Percentiles rank a stretch among this genome's conserved stretches.
Conservation (phyloP, 2,113 vertebrate genomes). For the Morone saxatilis region DNA sequence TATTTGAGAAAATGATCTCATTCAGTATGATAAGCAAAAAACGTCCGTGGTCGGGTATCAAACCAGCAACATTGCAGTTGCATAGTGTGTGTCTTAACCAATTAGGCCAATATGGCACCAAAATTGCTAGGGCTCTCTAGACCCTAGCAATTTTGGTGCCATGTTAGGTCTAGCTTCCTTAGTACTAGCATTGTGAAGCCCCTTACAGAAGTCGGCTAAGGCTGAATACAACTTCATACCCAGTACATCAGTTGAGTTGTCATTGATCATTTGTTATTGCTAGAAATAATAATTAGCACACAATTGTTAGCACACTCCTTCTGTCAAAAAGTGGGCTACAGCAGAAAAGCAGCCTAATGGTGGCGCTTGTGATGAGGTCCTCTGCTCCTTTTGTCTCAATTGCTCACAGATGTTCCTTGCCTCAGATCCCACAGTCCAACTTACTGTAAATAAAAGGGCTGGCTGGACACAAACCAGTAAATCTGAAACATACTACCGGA, state of each 20-base stretch:
- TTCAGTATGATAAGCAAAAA: too few species aligned
- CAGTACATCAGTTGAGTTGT: too few species aligned
- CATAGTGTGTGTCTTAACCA: too few species aligned
- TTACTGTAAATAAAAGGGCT: conserved; percentile 73
- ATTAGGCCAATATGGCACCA: not conserved
- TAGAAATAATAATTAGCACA: conserved; percentile 18
- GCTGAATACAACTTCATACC: not conserved
- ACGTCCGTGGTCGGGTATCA: too few species aligned
- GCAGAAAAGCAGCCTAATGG: conserved; percentile 49
- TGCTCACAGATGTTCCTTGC: conserved; percentile 77
- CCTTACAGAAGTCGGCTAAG: not conserved
- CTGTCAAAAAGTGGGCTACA: conserved; percentile 24
- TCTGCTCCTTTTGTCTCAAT: conserved; percentile 61
- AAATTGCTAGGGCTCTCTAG: too few species aligned
- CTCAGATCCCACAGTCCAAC: conserved; percentile 61
- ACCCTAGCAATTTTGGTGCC: too few species aligned
- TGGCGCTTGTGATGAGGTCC: conserved; percentile 54
- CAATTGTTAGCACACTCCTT: conserved; percentile 23
- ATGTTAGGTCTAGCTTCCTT: not conserved
- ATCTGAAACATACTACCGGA: conserved; percentile 76
- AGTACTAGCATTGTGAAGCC: not conserved
- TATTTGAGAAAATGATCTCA: too few species aligned
- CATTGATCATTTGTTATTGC: conserved; percentile 19
- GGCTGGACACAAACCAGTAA: conserved; percentile 70
- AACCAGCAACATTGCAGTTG: too few species aligned